Evolutionary conservation across 1,140 invertebrate species (phyloP), one percentile per base, ranked within the genome.

Genomic region (Trachelipus rathkii): DNA sequence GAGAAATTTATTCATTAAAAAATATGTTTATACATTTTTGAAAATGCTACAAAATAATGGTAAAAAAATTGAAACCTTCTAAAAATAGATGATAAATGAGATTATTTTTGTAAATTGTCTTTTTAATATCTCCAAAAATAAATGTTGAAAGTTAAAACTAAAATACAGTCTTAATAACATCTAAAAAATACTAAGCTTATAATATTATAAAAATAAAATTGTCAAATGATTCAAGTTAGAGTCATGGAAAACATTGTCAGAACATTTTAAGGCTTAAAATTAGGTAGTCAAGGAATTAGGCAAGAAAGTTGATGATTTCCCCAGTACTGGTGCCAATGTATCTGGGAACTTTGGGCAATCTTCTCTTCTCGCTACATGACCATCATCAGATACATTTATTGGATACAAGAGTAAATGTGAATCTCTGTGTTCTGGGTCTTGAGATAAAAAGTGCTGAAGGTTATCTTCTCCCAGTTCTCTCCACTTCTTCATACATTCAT

Each of bases 371-470:
- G 66, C 68, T 6, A 82, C 79, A n/a, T 79, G 74, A 15, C 82
- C 82, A 15, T 77, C 75, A 6, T 74, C 10, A 7, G 75, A 71
- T 10, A 82, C 72, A 8, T 66, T 50, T 11, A 82, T 46, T 23
- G 82, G 82, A 53, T 82, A 82, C n/a, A 77, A 68, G 75, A 82
- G 74, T 23, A 81, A 68, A 46, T 82, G 82, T 19, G 81, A 79
- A 60, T 82, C 82, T n/a, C 76, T 79, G 70, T 80, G 80, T 24
- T 77, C 77, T 3, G 78, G 76, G 46, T 79, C 80, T 10, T 78
- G 70, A 15, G 78, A 71, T 0, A 81, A 50, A 45, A 79, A 82
- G 19, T 79, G 71, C 19, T 81, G 77, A 19, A 81, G 77, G 69
- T 80, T 82, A 13, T 50, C 53, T 13, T 76, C 44, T 50, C 68